Conservation (phyloP, 2,888 invertebrate genomes). For the Eulithis prunata region DNA sequence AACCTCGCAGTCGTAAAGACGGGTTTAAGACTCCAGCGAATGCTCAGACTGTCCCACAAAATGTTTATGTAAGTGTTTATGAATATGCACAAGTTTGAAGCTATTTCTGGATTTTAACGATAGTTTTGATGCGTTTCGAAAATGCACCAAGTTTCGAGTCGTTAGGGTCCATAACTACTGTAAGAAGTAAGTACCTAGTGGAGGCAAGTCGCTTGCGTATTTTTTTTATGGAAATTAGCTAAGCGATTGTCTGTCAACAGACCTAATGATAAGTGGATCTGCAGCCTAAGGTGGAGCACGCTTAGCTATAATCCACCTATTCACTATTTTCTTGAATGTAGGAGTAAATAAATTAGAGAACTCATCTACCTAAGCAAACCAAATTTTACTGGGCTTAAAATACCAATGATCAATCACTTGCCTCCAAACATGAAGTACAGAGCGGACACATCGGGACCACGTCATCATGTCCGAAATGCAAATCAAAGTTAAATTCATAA, state of each 20-base stretch:
- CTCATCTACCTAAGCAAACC: too few relatives aligned
- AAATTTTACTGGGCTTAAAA: too few relatives aligned
- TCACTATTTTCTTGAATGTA: too few relatives aligned
- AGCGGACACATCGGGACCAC: not conserved
- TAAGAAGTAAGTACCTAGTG: not conserved
- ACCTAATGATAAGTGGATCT: too few relatives aligned
- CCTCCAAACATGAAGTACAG: not conserved
- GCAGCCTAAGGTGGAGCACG: too few relatives aligned
- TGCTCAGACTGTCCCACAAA: conserved; percentile 39
- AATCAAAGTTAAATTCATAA: conserved; percentile 35
- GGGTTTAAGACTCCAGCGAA: conserved; percentile 25
- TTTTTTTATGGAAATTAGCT: too few relatives aligned
- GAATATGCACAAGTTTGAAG: conserved; percentile 60
- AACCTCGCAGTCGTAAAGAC: conserved; percentile 60
- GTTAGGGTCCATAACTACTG: conserved; percentile 5
- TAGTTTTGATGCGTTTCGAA: conserved; percentile 32
- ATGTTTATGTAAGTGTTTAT: conserved; percentile 58
- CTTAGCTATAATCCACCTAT: too few relatives aligned
- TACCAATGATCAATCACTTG: conserved; percentile 5
- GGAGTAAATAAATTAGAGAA: too few relatives aligned
- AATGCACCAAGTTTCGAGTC: conserved; percentile 15
- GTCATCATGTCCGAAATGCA: conserved; percentile 11
- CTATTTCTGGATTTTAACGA: conserved; percentile 39
- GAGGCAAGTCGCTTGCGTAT: too few relatives aligned
- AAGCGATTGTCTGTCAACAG: too few relatives aligned